Conservation (phyloP, 2,113 vertebrate genomes). For the Vidua macroura region DNA sequence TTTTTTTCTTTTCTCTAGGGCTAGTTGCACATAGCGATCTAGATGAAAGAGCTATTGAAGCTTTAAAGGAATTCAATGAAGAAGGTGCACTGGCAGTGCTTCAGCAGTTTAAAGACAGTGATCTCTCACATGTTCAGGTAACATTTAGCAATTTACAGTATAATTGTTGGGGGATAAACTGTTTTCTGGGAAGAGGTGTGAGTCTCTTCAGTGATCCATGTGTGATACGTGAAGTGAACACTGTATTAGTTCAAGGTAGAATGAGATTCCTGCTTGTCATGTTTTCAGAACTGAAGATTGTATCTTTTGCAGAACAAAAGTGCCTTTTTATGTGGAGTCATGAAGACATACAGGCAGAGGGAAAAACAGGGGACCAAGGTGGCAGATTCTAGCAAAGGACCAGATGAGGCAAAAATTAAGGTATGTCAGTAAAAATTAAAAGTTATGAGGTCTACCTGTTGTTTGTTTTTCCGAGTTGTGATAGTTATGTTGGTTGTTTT, state of each 20-base stretch:
- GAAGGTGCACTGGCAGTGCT: conserved; percentile 95
- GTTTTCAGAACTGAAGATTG: neutral
- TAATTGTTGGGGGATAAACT: neutral
- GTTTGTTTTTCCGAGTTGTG: neutral
- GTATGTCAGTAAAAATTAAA: conserved; percentile 66
- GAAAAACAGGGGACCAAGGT: conserved; percentile 99
- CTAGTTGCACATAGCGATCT: conserved; percentile 97
- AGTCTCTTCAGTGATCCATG: neutral
- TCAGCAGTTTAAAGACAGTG: conserved; percentile 98
- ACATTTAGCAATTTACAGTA: conserved; percentile 6
- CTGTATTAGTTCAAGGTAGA: neutral
- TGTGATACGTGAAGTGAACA: neutral
- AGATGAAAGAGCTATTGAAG: conserved; percentile 96
- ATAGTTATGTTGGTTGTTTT: neutral
- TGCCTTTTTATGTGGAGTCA: conserved; percentile 99
- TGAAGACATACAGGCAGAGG: conserved; percentile 98
- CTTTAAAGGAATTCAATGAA: conserved; percentile 98
- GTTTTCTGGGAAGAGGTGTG: neutral
- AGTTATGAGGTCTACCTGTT: accelerated
- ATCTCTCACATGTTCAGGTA: conserved; percentile 98
- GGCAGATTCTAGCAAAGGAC: conserved; percentile 93
- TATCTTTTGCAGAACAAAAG: conserved; percentile 91
- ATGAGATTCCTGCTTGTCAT: neutral
- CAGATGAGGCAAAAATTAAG: conserved; percentile 97
- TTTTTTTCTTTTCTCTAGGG: conserved; percentile 74